Conservation (phyloP, 2,797 vertebrate species). For the Tapera naevia region DNA sequence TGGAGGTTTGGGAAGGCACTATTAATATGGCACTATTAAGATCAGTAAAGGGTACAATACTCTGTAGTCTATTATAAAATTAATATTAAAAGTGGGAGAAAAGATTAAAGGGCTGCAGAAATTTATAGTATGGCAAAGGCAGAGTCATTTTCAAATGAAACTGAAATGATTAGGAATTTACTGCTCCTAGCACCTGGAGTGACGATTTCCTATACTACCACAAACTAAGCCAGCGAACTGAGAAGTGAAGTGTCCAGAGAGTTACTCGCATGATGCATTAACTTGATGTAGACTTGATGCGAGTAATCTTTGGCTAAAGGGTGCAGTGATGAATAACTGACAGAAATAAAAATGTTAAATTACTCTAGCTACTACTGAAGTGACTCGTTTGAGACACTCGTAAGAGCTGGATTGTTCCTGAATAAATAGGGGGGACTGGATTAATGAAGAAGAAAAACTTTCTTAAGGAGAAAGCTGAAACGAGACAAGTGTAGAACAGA, state of each 20-base stretch:
- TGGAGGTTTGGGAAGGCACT: neutral
- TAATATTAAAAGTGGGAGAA: neutral
- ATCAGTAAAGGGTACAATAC: neutral
- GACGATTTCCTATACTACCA: accelerated
- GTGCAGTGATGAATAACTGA: neutral
- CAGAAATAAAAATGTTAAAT: neutral
- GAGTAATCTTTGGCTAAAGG: neutral
- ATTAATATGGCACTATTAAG: neutral
- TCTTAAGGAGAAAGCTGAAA: neutral
- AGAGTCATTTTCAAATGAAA: neutral
- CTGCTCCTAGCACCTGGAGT: neutral
- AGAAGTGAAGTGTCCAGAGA: neutral
- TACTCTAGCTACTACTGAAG: neutral
- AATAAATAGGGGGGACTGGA: neutral
- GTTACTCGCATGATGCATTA: accelerated
- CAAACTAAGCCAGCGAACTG: neutral
- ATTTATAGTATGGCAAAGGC: neutral
- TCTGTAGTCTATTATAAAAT: neutral
- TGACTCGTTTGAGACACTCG: neutral
- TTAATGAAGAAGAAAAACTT: neutral
- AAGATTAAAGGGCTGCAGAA: neutral
- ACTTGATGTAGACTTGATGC: neutral
- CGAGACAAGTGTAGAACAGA: neutral
- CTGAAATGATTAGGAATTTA: neutral
- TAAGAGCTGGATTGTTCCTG: neutral